Percentiles rank a stretch among this genome's conserved stretches.
Conservation (phyloP, 2,888 invertebrate species). For the Drosophila pseudotakahashii region DNA sequence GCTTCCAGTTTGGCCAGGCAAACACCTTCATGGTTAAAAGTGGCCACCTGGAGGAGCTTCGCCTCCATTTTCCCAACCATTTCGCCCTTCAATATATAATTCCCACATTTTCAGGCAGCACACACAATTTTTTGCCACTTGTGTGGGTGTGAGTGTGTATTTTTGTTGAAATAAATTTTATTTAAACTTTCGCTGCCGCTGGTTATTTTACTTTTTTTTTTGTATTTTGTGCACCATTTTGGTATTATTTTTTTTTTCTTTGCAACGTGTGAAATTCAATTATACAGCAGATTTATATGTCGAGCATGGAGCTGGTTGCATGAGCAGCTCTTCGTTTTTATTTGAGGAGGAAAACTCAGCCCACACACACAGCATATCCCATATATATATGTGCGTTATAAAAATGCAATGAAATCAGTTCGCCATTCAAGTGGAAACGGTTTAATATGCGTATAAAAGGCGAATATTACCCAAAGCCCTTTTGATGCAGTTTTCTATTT, state of each 20-base stretch:
- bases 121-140: constrained; percentile 2
- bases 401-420: constrained; percentile 66
- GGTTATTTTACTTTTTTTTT: constrained; percentile 56
- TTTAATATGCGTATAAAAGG: constrained; percentile 75
- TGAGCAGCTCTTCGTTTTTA: constrained; percentile 23
- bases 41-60: constrained; percentile 34
- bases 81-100: constrained; percentile 52
- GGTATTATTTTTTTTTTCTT: constrained; percentile 37
- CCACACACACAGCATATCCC: not conserved
- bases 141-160: constrained; percentile 44
- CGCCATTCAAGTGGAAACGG: constrained; percentile 70
- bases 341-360: constrained; percentile 32
- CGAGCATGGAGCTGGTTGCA: constrained; percentile 56
- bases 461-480: constrained; percentile 51
- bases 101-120: constrained; percentile 63
- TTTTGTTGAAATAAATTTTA: constrained; percentile 79
- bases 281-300: constrained; percentile 75
- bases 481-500: constrained; percentile 42
- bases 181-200: constrained; percentile 71
- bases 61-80: not conserved
- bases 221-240: constrained; percentile 37
- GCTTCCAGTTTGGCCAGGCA: constrained; percentile 28
- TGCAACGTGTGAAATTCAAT: constrained; percentile 76
- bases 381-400: constrained; percentile 44
- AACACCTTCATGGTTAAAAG: constrained; percentile 43